Conservation (phyloP, 2,888 invertebrate genomes). For the Nemotelus pantherinus region DNA sequence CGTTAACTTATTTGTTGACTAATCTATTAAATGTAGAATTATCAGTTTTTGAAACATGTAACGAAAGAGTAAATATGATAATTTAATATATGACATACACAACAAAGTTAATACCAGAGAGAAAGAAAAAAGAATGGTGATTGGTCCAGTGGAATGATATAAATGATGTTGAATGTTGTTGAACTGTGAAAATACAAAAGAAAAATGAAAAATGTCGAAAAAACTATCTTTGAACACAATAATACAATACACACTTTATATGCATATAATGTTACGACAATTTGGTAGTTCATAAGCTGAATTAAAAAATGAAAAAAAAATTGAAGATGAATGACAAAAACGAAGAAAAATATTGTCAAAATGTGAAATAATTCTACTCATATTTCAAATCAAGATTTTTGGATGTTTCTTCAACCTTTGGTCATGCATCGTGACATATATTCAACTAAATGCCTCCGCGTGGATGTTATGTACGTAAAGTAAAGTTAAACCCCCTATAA, state of each 20-base stretch:
- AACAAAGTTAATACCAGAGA: no score
- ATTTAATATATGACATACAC: constrained; percentile 5
- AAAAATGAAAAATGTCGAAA: constrained; percentile 23
- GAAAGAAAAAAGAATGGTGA: no score
- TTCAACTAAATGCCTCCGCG: no score
- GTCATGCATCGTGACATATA: no score
- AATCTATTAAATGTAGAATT: constrained; percentile 21
- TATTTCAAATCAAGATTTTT: no score
- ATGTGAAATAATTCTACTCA: no score
- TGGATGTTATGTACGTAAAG: no score
- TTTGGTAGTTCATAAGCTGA: constrained; percentile 17
- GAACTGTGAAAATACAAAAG: neutral
- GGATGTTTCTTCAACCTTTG: no score
- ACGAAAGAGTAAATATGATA: neutral
- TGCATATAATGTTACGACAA: constrained; percentile 13
- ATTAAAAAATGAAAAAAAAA: neutral
- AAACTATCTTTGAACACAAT: constrained; percentile 19
- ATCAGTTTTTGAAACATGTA: neutral
- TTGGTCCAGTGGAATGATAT: neutral
- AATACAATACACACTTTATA: neutral
- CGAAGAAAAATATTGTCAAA: no score
- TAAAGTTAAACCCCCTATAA: no score
- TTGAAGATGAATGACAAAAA: neutral
- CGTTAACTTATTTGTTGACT: constrained; percentile 30
- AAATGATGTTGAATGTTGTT: neutral